Evolutionary conservation across 1,140 invertebrate genomes (phyloP).

Genomic region (Drosophila takahashii): DNA sequence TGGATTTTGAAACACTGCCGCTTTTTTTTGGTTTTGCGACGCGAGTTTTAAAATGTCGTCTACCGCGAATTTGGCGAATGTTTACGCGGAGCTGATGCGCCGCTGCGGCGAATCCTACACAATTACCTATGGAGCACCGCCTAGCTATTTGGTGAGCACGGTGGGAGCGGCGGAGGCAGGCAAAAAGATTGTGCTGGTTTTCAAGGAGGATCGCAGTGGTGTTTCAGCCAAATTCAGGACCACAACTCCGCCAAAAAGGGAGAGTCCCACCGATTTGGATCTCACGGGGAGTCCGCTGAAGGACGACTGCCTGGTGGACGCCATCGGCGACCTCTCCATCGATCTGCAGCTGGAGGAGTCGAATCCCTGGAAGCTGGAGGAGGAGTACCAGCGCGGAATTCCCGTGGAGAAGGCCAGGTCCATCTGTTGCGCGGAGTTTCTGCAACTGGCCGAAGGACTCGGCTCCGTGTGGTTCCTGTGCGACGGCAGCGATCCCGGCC

Average conservation of each 20-base stretch:
- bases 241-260: not conserved
- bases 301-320: slow-evolving; percentile 74
- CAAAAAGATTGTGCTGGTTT: slow-evolving; percentile 67
- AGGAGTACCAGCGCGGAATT: slow-evolving; percentile 71
- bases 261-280: slow-evolving; percentile 49
- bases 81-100: slow-evolving; percentile 65
- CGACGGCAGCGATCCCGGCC: slow-evolving; percentile 57
- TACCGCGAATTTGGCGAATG: slow-evolving; percentile 64
- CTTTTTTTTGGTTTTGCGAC: slow-evolving; percentile 12
- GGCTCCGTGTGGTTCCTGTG: slow-evolving; percentile 80
- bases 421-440: slow-evolving; percentile 58
- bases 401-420: slow-evolving; percentile 50
- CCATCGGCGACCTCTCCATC: slow-evolving; percentile 68
- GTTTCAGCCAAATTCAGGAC: not conserved
- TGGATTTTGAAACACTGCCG: slow-evolving; percentile 34
- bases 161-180: slow-evolving; percentile 48
- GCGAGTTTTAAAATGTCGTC: slow-evolving; percentile 39
- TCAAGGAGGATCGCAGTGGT: slow-evolving; percentile 59
- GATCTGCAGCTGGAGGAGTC: slow-evolving; percentile 45
- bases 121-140: slow-evolving; percentile 61
- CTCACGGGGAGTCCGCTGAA: slow-evolving; percentile 80
- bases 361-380: slow-evolving; percentile 74
- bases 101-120: slow-evolving; percentile 68
- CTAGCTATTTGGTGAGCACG: slow-evolving; percentile 60
- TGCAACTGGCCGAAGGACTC: slow-evolving; percentile 52